Evolutionary conservation across 2,113 vertebrate genomes (phyloP).

Genomic region (Ramphastos sulfuratus): DNA sequence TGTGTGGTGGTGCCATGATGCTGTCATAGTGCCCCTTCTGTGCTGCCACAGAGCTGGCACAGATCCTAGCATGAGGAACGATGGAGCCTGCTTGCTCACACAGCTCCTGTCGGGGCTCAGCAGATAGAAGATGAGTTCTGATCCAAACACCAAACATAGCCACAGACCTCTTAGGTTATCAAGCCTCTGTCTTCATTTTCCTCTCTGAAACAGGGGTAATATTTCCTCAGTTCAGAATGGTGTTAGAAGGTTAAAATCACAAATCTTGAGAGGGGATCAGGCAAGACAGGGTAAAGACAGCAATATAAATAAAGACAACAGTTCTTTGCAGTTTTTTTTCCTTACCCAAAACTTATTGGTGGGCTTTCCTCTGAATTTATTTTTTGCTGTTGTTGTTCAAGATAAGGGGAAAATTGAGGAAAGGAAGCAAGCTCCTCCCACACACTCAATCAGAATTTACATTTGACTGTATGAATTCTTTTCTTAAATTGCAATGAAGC

Average conservation of each 20-base stretch:
- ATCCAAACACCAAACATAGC: neutral
- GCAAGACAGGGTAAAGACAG: neutral
- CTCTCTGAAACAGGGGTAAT: neutral
- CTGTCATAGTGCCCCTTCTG: rapidly evolving
- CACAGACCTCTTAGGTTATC: neutral
- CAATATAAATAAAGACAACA: constrained; percentile 34
- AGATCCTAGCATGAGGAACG: rapidly evolving
- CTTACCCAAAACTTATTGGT: neutral
- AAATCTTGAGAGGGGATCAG: constrained; percentile 13
- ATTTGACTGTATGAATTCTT: constrained; percentile 41
- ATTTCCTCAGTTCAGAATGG: neutral
- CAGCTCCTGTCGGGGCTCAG: neutral
- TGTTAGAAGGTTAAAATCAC: constrained; percentile 36
- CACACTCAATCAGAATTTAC: constrained; percentile 41
- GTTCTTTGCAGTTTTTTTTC: neutral
- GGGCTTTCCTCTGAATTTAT: neutral
- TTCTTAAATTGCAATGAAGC: constrained; percentile 79
- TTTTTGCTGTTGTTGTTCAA: neutral
- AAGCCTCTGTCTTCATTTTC: neutral
- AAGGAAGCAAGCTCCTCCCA: constrained; percentile 4
- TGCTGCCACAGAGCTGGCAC: rapidly evolving
- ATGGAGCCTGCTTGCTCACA: neutral
- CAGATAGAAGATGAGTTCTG: neutral
- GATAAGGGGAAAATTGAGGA: neutral
- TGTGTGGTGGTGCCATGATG: rapidly evolving